Base-by-base conservation (phyloP, 2,113 vertebrate genomes). In the Campylorhamphus procurvoides region DNA sequence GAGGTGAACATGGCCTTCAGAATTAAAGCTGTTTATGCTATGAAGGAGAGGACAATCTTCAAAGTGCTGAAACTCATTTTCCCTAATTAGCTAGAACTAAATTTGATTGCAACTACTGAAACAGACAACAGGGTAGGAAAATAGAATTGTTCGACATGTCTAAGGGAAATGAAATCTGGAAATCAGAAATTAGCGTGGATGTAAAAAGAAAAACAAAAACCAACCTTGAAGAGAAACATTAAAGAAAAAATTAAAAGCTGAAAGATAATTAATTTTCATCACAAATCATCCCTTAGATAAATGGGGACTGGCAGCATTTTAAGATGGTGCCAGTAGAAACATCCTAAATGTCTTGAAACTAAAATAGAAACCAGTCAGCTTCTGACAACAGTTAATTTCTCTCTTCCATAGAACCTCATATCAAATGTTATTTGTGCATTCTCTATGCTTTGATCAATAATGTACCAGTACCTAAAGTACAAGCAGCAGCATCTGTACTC, bases 401-500 rank as follows among this genome's bases (percentile, higher is more conserved):
- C 42, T 66, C 80, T 77, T 55, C 74, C 50, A 67, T 1, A 46
- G 60, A 88, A 50, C 27, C 60, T 84, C 84, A 37, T 62, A 69
- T 91, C 42, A 89, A 75, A 56, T 72, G 28, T 89, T 93, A 80
- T 40, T 95, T 82, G 73, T 87, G 69, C 77, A 74, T 93, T 87
- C 69, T 83, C 68, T 77, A 7, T 18, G 79, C 88, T 97, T 97
- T 97, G 95, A 94, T 96, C 82, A 95, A 90, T 94, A 89, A 96
- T 89, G 84, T 95, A 90, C 66, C 74, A 92, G 88, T 2, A 77
- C 83, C 71, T 85, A 76, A 91, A 81, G 58, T 53, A 91, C 81
- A 92, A 91, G 89, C 77, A 89, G 68, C 84, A 80, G 10, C 78
- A 92, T 90, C 84, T 88, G 69, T 92, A 88, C 56, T 64, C 76